Base-by-base conservation (phyloP, 2,888 invertebrate species). In the Agrochola circellaris region DNA sequence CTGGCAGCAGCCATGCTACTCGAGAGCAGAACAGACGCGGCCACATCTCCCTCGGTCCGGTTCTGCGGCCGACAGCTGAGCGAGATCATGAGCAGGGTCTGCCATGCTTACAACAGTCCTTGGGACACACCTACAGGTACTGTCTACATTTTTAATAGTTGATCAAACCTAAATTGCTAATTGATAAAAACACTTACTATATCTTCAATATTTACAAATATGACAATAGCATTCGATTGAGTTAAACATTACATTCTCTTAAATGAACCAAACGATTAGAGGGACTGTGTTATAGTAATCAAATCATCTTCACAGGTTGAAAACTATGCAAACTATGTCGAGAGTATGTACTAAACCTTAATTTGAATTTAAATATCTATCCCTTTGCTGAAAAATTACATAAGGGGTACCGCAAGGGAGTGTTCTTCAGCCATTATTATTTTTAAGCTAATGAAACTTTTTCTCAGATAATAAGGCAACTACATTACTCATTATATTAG, bases 91-190 rank as follows among this genome's bases (percentile, higher is more conserved):
- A 95, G 94, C 90, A 91, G 92, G 79, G 94, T 96, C 79, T 97
- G 96, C 91, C 94, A 94, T 88, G 94, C 93, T 26, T 95, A 95
- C 92, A 96, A 96, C 90, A 95, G 96, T 86, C 96, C 96, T 74
- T 96, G 96, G 96, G 95, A 95, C 79, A 94, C 93, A 15, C 95
- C 95, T 58, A 95, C 95, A 91, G 95, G 95, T 95, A 84, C 26
- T 45, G 58, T 70, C 17, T 45, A 73, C 20, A 54, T 34, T 65
- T 64, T 42, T 23, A 20, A 60, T 65, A 60, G 7, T 58, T 64
- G 2, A 56, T 42, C 7, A 60, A 56, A 75, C 0, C 23, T 45
- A 51, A 45, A 45, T 20, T 34, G 20, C 34, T 74, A n/a, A 34
- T 58, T 64, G 15, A 34, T 76, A 64, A 34, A 26, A 56, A 15